phyloP scores from a whole-genome alignment of 2,113 vertebrate species.

The Heliornis fulica region DNA sequence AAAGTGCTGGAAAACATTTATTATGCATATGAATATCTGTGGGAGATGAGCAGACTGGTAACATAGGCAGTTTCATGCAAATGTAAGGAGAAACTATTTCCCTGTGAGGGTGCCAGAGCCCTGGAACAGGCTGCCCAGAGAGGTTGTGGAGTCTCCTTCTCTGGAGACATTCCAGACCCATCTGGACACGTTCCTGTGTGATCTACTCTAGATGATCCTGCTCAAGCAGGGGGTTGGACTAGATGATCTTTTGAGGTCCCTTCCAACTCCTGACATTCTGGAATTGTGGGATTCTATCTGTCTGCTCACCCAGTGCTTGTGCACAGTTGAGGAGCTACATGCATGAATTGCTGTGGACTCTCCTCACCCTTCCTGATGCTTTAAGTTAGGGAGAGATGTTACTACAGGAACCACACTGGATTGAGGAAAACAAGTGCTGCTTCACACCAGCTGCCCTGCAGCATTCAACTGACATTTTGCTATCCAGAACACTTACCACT shows the following conservation, averaged over 20 bases:
- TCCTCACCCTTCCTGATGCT: background rate
- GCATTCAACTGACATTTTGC: background rate
- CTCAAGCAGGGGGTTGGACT: too few relatives aligned
- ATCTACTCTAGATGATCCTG: too few relatives aligned
- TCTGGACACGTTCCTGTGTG: too few relatives aligned
- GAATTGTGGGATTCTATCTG: too few relatives aligned
- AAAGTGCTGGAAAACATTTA: constrained; percentile 53
- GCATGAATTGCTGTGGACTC: background rate
- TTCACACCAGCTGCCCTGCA: background rate
- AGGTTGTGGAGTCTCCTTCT: too few relatives aligned
- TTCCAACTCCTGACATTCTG: too few relatives aligned
- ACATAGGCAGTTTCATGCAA: too few relatives aligned
- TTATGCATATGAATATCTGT: background rate
- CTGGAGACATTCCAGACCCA: too few relatives aligned
- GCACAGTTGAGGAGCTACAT: fast-evolving
- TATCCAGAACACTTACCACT: constrained; percentile 27
- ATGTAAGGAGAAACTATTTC: too few relatives aligned
- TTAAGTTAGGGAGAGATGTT: background rate
- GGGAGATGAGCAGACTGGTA: background rate
- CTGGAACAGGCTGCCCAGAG: too few relatives aligned
- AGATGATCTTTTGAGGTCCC: too few relatives aligned
- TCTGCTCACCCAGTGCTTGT: background rate
- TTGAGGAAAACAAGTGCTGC: background rate
- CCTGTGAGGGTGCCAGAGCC: too few relatives aligned
- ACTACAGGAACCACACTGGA: background rate